Base-by-base conservation (phyloP, 2,888 invertebrate genomes). In the Ennomos fuscantarius region DNA sequence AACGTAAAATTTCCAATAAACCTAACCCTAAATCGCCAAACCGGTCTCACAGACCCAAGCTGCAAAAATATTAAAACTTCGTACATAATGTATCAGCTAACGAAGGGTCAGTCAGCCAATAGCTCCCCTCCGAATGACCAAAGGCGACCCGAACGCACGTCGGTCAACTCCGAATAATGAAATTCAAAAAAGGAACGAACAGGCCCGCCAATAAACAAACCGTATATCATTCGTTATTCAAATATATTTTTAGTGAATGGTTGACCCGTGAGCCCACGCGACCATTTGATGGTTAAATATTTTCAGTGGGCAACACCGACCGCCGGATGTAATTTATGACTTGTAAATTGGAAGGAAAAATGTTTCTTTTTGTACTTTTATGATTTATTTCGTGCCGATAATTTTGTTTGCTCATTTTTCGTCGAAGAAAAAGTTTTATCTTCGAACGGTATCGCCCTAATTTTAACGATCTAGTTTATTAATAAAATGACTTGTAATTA, bases 121-220 rank as follows among this genome's bases (percentile, higher is more conserved):
- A 73, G 70, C 60, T 70, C 82, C 83, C 86, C 80, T 78, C 66
- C 66, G 74, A 78, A 78, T 87, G 87, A 86, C 88, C 89, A 80
- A 74, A 73, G 77, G 74, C 85, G 89, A 90, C 90, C 89, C 81
- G 78, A 77, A 66, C 84, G 85, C 79, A 82, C 87, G 86, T 75
- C 86, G 88, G 88, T 88, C 89, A 87, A 69, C 73, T 74, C 55
- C 53, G 68, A 74, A 87, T 89, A 90, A 91, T 89, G 81, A 76
- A 84, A 85, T 89, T 89, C 82, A 80, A 90, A 89, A 84, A 86
- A 86, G 83, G 79, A 86, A 82, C 79, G 84, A 72, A 84, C 85
- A 82, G 82, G 87, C 91, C 87, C 86, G 85, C 91, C 89, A 90
- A 92, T 92, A 92, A 92, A 92, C 92, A 92, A 91, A 90, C 88